These are phyloP conservation scores for Coelopa pilipes DNA, from an alignment of 2,888 invertebrate species.

Conservation along the genomic window DNA sequence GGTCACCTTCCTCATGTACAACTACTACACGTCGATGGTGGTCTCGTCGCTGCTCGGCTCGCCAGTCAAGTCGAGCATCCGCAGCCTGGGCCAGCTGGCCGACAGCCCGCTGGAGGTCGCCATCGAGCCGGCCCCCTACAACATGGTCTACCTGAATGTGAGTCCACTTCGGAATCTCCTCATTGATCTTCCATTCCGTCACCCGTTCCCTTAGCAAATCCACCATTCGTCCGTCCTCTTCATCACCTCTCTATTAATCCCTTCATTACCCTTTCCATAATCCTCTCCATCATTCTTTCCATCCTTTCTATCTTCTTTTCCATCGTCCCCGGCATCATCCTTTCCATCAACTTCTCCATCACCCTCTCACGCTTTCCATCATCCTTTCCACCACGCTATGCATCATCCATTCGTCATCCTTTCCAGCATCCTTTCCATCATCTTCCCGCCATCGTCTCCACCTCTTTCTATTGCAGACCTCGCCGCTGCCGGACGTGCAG, in stretches of 20 bases:
- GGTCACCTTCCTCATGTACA: conserved; percentile 69
- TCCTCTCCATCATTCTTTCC: too few relatives aligned
- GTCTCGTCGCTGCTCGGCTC: conserved; percentile 73
- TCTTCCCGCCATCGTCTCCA: background rate
- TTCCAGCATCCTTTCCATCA: too few relatives aligned
- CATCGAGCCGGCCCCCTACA: conserved; percentile 67
- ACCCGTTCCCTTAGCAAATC: too few relatives aligned
- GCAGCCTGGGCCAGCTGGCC: conserved; percentile 69
- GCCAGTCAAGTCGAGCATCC: conserved; percentile 68
- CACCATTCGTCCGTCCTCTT: too few relatives aligned
- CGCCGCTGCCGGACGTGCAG: conserved; percentile 51
- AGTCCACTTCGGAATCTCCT: conserved; percentile 36
- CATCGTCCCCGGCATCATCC: too few relatives aligned
- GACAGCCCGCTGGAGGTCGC: conserved; percentile 70
- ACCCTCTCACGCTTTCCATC: too few relatives aligned
- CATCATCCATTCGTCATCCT: too few relatives aligned
- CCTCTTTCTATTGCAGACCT: conserved; percentile 47
- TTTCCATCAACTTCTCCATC: too few relatives aligned
- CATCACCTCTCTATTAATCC: too few relatives aligned
- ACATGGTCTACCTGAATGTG: conserved; percentile 58
- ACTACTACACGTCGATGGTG: conserved; percentile 74
- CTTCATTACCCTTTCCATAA: too few relatives aligned
- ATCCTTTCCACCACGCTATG: too few relatives aligned
- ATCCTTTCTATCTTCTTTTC: too few relatives aligned
- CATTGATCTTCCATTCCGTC: background rate